A percentile compares a stretch with the other conserved stretches of the same genome.
Conservation (phyloP, 2,888 invertebrate species). For the Brachypalpus laphriformis region DNA sequence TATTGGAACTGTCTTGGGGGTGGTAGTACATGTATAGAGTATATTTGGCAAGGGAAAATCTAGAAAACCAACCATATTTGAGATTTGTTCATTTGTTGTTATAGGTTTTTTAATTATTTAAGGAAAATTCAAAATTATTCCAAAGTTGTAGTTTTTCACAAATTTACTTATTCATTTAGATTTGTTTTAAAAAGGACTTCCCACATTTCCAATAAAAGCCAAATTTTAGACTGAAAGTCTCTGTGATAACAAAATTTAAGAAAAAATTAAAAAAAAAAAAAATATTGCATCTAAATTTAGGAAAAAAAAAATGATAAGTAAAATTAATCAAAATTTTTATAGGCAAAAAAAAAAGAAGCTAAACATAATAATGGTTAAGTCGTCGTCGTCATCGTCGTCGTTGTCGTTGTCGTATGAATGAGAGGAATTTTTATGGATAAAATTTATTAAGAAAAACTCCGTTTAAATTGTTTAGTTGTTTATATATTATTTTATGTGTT, state of each 20-base stretch:
- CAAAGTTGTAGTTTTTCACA: constrained; percentile 23
- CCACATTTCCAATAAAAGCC: constrained; percentile 74
- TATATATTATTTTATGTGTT: neutral
- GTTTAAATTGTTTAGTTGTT: constrained; percentile 38
- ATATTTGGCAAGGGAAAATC: constrained; percentile 57
- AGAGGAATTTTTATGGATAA: constrained; percentile 56
- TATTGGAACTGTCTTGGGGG: constrained; percentile 70
- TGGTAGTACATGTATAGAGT: constrained; percentile 36
- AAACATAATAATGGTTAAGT: constrained; percentile 72
- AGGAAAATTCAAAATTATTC: constrained; percentile 59
- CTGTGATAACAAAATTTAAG: constrained; percentile 73
- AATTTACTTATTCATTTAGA: constrained; percentile 77
- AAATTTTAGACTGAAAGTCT: constrained; percentile 77
- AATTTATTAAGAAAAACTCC: constrained; percentile 59
- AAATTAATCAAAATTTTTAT: constrained; percentile 73
- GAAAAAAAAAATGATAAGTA: constrained; percentile 67
- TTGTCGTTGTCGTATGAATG: constrained; percentile 65
- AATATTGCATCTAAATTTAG: constrained; percentile 71
- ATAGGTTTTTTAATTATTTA: neutral
- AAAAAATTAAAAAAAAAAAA: constrained; percentile 47
- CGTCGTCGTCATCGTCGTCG: no score
- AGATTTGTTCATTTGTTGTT: constrained; percentile 36
- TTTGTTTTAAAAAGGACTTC: constrained; percentile 75
- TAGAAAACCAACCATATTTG: constrained; percentile 26
- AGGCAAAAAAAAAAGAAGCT: constrained; percentile 63